Percentiles rank a stretch among this genome's conserved stretches.
These are phyloP conservation scores for Lycocerus yunnanus DNA, from an alignment of 2,888 invertebrate genomes.

Conservation along the genomic window DNA sequence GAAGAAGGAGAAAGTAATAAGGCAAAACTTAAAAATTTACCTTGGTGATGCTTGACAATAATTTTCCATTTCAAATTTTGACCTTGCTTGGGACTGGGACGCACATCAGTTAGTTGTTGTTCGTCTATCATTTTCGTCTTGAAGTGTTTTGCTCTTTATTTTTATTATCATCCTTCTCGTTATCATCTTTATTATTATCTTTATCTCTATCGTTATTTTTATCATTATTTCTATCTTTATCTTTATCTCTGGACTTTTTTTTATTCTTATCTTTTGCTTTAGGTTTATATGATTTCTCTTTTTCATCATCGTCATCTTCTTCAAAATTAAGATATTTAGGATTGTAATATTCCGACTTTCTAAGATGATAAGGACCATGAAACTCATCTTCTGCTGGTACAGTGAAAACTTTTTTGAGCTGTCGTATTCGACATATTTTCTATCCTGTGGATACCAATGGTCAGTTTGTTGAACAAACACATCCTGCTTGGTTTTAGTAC, in stretches of 20 bases:
- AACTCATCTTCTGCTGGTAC: background rate
- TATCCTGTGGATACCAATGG: background rate
- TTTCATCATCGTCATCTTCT: background rate
- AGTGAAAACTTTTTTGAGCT: background rate
- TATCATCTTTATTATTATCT: background rate
- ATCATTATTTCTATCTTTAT: background rate
- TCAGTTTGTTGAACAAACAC: background rate
- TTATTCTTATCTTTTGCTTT: background rate
- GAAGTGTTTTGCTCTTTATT: background rate
- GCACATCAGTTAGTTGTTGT: slow-evolving; percentile 21
- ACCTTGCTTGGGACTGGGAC: slow-evolving; percentile 20
- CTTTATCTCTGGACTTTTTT: too few relatives aligned
- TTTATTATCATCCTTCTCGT: too few relatives aligned
- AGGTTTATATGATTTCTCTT: background rate
- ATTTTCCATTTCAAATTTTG: slow-evolving; percentile 37
- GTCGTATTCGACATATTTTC: background rate
- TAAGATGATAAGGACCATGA: background rate
- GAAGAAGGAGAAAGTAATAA: background rate
- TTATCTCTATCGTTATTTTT: background rate
- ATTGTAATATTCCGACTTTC: background rate
- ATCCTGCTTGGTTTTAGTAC: background rate
- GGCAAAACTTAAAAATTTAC: slow-evolving; percentile 1
- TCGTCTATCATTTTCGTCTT: slow-evolving; percentile 2
- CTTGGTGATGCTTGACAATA: slow-evolving; percentile 36
- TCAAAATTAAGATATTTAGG: background rate